phyloP scores from a whole-genome alignment of 2,113 vertebrate species.

The Sphaerodactylus townsendi region DNA sequence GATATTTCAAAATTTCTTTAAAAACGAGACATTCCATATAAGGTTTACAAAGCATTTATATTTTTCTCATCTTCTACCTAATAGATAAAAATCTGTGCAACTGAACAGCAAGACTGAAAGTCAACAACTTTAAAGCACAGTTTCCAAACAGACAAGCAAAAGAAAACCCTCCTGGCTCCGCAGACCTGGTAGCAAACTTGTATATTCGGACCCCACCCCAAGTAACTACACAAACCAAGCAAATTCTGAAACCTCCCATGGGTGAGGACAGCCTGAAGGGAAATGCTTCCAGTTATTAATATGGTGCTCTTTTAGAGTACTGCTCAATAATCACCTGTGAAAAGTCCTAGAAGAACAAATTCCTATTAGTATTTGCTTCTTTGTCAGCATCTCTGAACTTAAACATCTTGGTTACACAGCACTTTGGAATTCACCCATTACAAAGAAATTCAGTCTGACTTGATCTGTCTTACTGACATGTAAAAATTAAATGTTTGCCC shows the following conservation, averaged over 20 bases:
- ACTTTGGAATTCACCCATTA: neutral
- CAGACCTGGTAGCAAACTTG: slow-evolving; percentile 53
- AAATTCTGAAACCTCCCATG: slow-evolving; percentile 37
- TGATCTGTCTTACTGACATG: neutral
- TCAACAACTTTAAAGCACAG: slow-evolving; percentile 51
- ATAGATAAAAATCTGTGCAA: slow-evolving; percentile 59
- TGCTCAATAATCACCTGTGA: neutral
- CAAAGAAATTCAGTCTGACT: slow-evolving; percentile 11
- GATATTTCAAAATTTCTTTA: slow-evolving; percentile 36
- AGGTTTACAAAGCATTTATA: slow-evolving; percentile 49
- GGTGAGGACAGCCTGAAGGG: slow-evolving; percentile 9
- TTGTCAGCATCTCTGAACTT: neutral
- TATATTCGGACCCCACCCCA: neutral
- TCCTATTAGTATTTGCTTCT: neutral
- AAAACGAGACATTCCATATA: slow-evolving; percentile 45
- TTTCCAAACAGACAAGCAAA: slow-evolving; percentile 56
- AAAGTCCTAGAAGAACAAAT: neutral
- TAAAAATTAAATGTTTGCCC: slow-evolving; percentile 6
- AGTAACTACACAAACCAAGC: slow-evolving; percentile 25
- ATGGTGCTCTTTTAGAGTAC: slow-evolving; percentile 50
- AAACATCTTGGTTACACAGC: neutral
- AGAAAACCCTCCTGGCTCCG: slow-evolving; percentile 23
- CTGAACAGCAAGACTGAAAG: slow-evolving; percentile 59
- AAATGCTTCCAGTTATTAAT: slow-evolving; percentile 76
- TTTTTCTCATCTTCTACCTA: slow-evolving; percentile 26